phyloP scores from a whole-genome alignment of 1,140 invertebrate genomes.

The Euborellia annulipes region DNA sequence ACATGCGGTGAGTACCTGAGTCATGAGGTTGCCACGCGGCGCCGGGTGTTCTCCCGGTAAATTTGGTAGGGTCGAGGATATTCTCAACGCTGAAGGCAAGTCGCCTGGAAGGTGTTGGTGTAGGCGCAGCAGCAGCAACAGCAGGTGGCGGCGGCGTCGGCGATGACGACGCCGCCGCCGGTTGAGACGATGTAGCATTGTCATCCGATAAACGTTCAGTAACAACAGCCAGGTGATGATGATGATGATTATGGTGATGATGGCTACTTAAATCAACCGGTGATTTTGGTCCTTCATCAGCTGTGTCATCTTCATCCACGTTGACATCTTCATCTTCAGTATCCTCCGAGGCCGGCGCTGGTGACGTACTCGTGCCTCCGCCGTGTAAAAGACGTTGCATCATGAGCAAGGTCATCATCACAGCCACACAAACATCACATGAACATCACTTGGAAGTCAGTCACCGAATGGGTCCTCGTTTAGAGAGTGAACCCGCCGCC shows the following conservation, averaged over 20 bases:
- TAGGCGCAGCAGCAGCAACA: conserved; percentile 21
- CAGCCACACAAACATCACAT: no score
- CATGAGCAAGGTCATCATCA: no score
- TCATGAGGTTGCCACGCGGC: conserved; percentile 15
- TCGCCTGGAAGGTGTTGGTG: conserved; percentile 23
- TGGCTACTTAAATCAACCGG: conserved; percentile 5
- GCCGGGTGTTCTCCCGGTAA: conserved; percentile 46
- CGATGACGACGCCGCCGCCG: conserved; percentile 2
- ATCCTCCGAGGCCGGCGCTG: conserved; percentile 10
- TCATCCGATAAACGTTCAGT: neutral
- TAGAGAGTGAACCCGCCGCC: no score
- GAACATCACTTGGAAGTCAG: no score
- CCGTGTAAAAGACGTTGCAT: neutral
- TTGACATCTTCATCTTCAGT: conserved; percentile 18
- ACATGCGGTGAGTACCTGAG: no score
- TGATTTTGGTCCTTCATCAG: conserved; percentile 11
- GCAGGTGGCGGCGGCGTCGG: conserved; percentile 26
- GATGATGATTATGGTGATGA: neutral
- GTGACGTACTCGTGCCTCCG: neutral
- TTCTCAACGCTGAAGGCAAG: conserved; percentile 82
- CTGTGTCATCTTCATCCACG: conserved; percentile 14
- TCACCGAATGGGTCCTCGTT: no score
- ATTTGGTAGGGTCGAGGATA: conserved; percentile 79
- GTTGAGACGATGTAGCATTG: neutral
- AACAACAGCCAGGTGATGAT: neutral